phyloP scores from a whole-genome alignment of 2,888 invertebrate genomes.

The Phortica okadai region DNA sequence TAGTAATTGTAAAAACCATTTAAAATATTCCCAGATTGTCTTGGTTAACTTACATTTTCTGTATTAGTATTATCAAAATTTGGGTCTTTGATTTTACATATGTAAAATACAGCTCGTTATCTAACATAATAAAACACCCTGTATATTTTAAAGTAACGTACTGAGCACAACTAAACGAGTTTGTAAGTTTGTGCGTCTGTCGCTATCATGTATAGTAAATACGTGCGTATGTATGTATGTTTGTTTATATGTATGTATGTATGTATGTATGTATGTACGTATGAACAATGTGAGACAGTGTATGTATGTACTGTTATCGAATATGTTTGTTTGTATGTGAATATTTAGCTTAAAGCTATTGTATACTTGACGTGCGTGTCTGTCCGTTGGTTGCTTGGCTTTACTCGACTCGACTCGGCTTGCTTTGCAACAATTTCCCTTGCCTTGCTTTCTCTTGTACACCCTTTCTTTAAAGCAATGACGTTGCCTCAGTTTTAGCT shows the following conservation, averaged over 20 bases:
- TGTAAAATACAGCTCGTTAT: too few relatives aligned
- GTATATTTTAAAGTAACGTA: conserved; percentile 55
- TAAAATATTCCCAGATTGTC: too few relatives aligned
- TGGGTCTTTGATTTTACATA: too few relatives aligned
- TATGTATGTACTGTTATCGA: conserved; percentile 44
- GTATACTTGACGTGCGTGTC: conserved; percentile 61
- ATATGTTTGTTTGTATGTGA: conserved; percentile 38
- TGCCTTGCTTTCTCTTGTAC: conserved; percentile 15
- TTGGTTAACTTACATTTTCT: too few relatives aligned
- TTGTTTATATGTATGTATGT: conserved; percentile 36
- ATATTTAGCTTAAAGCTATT: conserved; percentile 66
- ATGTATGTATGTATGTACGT: conserved; percentile 55
- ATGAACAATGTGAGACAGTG: conserved; percentile 65
- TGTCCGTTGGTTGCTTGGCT: conserved; percentile 27
- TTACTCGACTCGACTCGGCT: background rate
- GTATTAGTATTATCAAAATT: too few relatives aligned
- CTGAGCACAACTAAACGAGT: conserved; percentile 36
- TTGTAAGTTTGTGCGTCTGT: conserved; percentile 34
- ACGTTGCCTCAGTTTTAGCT: conserved; percentile 64
- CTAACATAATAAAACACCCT: conserved; percentile 45
- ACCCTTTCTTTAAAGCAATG: conserved; percentile 59
- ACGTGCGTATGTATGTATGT: conserved; percentile 43
- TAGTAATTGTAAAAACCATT: too few relatives aligned
- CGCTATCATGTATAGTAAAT: conserved; percentile 20
- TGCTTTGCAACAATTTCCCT: background rate